Evolutionary conservation across 2,797 vertebrate species (phyloP).

Genomic region (Cottoperca gobio): DNA sequence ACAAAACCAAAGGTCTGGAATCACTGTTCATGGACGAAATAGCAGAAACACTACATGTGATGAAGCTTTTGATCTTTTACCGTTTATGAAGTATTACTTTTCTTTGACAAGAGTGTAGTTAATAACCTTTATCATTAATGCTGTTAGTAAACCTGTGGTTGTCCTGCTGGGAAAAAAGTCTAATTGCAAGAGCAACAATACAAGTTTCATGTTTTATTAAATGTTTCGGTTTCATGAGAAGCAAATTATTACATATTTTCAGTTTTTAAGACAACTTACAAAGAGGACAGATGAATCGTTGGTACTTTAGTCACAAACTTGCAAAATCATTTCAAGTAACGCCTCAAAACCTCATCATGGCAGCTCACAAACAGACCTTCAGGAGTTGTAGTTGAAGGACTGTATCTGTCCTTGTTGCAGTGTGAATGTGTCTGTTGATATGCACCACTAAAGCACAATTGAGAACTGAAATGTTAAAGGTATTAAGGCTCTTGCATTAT

Average conservation of each 20-base stretch:
- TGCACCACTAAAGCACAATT: too few relatives aligned
- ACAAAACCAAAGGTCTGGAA: constrained; percentile 59
- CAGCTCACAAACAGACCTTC: too few relatives aligned
- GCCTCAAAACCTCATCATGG: neutral
- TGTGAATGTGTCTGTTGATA: too few relatives aligned
- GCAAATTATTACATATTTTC: too few relatives aligned
- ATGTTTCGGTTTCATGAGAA: too few relatives aligned
- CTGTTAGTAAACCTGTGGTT: too few relatives aligned
- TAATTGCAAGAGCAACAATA: neutral
- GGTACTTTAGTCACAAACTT: neutral
- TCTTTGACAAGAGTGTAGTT: neutral
- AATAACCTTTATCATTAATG: neutral
- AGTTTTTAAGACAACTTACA: neutral
- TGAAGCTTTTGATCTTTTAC: neutral
- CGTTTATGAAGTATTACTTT: neutral
- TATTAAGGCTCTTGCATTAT: too few relatives aligned
- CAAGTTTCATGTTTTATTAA: neutral
- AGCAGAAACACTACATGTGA: neutral
- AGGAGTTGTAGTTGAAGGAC: neutral
- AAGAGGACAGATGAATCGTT: neutral
- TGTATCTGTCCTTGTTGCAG: neutral
- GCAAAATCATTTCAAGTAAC: neutral
- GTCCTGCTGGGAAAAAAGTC: neutral
- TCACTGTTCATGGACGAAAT: neutral
- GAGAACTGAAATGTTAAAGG: too few relatives aligned